phyloP scores from a whole-genome alignment of 2,113 vertebrate species.

The Microcebus tavaratra region DNA sequence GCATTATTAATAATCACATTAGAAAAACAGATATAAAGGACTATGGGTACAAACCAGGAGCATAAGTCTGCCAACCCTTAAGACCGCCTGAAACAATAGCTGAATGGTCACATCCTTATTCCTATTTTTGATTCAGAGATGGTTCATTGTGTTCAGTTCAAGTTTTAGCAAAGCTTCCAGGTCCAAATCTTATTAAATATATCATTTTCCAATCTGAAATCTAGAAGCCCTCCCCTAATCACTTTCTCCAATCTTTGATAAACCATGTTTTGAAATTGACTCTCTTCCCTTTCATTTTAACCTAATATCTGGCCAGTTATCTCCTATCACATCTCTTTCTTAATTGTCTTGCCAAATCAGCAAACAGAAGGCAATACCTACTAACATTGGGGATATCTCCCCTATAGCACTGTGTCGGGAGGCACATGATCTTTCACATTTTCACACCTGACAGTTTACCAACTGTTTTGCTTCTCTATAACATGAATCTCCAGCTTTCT shows the following conservation, averaged over 20 bases:
- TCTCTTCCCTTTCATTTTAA: not conserved
- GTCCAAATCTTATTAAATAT: not conserved
- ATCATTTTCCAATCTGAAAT: not conserved
- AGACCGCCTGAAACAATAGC: not conserved
- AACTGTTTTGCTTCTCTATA: not conserved
- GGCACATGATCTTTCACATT: too few species aligned
- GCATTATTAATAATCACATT: not conserved
- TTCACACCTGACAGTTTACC: not conserved
- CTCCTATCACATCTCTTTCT: not conserved
- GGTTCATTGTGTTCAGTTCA: not conserved
- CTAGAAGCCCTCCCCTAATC: not conserved
- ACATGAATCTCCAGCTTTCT: not conserved
- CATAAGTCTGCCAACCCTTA: not conserved
- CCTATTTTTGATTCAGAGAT: not conserved
- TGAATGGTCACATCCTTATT: not conserved
- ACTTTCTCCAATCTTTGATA: not conserved
- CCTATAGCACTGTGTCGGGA: rapidly evolving
- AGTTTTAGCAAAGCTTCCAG: not conserved
- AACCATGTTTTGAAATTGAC: not conserved
- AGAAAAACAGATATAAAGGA: not conserved
- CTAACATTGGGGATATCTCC: not conserved
- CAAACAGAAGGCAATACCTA: not conserved
- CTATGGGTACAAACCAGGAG: not conserved
- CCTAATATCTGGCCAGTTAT: not conserved
- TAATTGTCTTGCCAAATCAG: not conserved